Evolutionary conservation across 2,888 invertebrate species (phyloP).

Genomic region (Drosophila nr. perissopoda): DNA sequence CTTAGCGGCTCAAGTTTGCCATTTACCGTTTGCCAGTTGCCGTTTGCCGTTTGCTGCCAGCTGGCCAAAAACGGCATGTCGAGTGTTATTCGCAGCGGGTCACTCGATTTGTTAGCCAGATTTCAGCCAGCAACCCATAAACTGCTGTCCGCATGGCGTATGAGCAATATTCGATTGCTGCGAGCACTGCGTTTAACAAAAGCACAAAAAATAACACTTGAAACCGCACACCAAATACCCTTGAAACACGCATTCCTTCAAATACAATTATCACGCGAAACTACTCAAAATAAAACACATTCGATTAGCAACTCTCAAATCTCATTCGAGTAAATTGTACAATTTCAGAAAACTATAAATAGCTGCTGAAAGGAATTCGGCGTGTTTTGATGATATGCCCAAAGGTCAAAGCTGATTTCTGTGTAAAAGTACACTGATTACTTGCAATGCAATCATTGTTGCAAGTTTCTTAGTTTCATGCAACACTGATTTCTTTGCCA

Average conservation of each 20-base stretch:
- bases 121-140: constrained; percentile 25
- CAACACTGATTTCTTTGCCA: not conserved
- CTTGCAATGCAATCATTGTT: not conserved
- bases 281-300: not conserved
- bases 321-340: not conserved
- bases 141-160: constrained; percentile 43
- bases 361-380: not conserved
- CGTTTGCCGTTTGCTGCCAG: not conserved
- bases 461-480: not conserved
- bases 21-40: constrained; percentile 1
- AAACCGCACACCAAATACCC: constrained; percentile 15
- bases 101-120: constrained; percentile 43
- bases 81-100: constrained; percentile 41
- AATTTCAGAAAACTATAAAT: not conserved
- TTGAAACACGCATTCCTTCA: not conserved
- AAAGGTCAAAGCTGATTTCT: not conserved
- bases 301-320: not conserved
- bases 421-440: not conserved
- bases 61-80: constrained; percentile 17
- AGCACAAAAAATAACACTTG: not conserved
- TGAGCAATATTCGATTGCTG: constrained; percentile 43
- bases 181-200: not conserved
- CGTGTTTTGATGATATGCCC: not conserved
- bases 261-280: not conserved
- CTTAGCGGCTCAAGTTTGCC: constrained; percentile 7